These are phyloP conservation scores for Neosilurus hyrtlii DNA, from an alignment of 2,797 vertebrate species.

Conservation along the genomic window DNA sequence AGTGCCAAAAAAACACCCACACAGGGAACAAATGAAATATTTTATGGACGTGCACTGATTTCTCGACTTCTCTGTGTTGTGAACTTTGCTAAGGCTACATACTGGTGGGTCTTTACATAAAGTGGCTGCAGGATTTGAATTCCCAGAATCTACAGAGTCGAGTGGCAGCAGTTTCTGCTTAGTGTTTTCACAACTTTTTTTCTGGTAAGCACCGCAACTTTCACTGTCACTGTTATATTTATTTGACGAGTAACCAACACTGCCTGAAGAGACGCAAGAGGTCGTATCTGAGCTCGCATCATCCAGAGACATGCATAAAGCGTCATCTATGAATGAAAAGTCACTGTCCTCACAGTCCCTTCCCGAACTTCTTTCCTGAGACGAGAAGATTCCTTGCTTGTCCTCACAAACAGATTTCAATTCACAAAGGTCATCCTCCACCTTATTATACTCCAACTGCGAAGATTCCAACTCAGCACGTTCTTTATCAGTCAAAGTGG, in stretches of 20 bases:
- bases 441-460: neutral
- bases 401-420: no score
- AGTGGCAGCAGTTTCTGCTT: neutral
- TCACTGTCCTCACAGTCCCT: conserved; percentile 18
- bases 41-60: conserved; percentile 10
- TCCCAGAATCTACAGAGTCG: neutral
- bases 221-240: no score
- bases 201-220: no score
- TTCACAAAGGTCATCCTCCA: neutral
- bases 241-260: neutral
- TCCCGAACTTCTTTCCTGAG: conserved; percentile 3
- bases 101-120: neutral
- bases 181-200: no score
- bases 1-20: neutral
- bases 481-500: neutral
- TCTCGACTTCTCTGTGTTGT: neutral
- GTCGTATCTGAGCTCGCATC: conserved; percentile 4
- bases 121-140: neutral
- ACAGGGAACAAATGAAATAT: conserved; percentile 9
- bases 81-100: conserved; percentile 30
- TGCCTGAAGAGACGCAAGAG: neutral
- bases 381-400: no score
- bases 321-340: conserved; percentile 15
- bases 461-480: neutral
- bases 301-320: conserved; percentile 4